Conservation (phyloP, 2,113 vertebrate genomes). For the Python bivittatus region DNA sequence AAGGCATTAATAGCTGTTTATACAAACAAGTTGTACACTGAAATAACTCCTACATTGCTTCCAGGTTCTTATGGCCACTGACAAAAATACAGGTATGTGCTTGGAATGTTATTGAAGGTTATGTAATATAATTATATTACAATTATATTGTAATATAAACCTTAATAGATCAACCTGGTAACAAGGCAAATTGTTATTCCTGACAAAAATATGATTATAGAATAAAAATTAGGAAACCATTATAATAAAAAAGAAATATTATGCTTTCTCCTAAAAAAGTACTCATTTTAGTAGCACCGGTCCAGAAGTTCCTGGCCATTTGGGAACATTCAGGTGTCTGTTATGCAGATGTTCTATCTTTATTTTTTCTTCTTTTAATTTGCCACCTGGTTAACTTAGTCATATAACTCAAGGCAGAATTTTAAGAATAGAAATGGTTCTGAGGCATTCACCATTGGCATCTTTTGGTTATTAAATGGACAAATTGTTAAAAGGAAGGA, state of each 20-base stretch:
- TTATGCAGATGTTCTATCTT: background rate
- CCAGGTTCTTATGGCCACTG: background rate
- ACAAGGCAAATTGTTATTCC: background rate
- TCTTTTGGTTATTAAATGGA: background rate
- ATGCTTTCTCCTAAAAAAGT: background rate
- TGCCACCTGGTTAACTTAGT: background rate
- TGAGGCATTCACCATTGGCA: background rate
- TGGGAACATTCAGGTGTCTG: background rate
- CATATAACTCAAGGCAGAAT: background rate
- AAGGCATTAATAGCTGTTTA: background rate
- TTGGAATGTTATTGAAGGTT: background rate
- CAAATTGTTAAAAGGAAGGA: no score
- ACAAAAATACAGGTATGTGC: background rate
- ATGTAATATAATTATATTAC: no score
- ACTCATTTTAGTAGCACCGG: background rate
- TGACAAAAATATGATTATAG: background rate
- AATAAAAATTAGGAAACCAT: background rate
- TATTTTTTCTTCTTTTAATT: background rate
- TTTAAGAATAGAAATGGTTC: background rate
- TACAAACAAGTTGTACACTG: background rate
- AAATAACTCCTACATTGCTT: background rate
- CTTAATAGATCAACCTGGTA: background rate
- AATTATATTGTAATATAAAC: background rate
- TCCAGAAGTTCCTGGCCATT: background rate
- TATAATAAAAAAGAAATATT: no score